phyloP scores from a whole-genome alignment of 2,113 vertebrate species.

The Tychaedon coryphoeus region DNA sequence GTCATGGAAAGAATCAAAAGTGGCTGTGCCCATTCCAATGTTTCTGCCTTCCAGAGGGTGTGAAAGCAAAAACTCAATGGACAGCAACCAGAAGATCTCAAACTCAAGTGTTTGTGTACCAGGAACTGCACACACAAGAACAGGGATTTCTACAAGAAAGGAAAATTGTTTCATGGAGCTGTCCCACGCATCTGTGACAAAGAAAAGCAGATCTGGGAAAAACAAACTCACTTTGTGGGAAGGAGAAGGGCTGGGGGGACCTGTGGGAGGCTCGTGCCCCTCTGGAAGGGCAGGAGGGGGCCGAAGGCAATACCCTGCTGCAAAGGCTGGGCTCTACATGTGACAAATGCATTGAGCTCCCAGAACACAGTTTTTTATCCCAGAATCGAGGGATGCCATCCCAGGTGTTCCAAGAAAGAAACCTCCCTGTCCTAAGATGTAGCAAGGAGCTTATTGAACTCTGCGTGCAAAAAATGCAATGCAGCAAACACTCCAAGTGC shows the following conservation, averaged over 20 bases:
- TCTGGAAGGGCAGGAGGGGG: not conserved
- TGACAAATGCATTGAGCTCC: not conserved
- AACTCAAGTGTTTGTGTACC: not conserved
- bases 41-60: not conserved
- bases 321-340: not conserved
- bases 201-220: not conserved
- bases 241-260: not conserved
- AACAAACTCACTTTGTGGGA: not conserved
- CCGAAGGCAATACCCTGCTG: not conserved
- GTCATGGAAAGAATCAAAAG: not conserved
- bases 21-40: not conserved
- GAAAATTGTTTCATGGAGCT: not conserved
- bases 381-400: not conserved
- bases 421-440: not conserved
- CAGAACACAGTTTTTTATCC: not conserved
- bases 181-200: not conserved
- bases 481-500: not conserved
- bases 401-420: not conserved
- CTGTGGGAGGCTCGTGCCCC: not conserved
- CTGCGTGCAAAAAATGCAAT: rapidly evolving
- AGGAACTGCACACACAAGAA: not conserved
- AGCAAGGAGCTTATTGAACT: not conserved
- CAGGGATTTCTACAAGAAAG: not conserved
- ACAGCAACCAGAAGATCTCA: not conserved
- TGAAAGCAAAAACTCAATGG: not conserved